Conservation (phyloP, 30 jellyfish, hydroid and myxozoan genomes). For the Aurelia sp. region DNA sequence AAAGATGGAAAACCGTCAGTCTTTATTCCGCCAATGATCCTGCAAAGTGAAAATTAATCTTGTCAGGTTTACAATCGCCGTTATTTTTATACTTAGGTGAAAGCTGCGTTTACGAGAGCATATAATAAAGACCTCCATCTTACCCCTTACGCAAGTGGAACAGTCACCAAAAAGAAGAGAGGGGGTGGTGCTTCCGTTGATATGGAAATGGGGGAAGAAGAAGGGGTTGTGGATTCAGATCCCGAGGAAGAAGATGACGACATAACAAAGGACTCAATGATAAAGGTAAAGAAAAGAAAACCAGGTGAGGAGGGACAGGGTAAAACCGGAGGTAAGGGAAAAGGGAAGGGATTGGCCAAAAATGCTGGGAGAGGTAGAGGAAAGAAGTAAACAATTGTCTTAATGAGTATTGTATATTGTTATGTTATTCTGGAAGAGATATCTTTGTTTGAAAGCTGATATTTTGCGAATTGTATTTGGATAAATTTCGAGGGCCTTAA, state of each 20-base stretch:
- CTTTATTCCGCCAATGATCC: too few relatives aligned
- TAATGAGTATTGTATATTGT: too few relatives aligned
- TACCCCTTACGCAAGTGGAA: constrained; percentile 80
- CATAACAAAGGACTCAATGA: constrained; percentile 77
- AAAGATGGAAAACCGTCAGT: too few relatives aligned
- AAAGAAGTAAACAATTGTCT: constrained; percentile 9
- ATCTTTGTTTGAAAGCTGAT: too few relatives aligned
- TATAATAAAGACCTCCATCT: constrained; percentile 88
- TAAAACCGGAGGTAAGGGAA: constrained; percentile 29
- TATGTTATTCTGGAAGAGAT: too few relatives aligned
- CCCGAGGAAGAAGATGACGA: constrained; percentile 71
- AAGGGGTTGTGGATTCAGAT: background rate
- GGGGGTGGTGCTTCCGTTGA: constrained; percentile 46
- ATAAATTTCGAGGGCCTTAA: too few relatives aligned
- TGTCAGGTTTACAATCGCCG: too few relatives aligned
- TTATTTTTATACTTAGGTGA: constrained; percentile 53
- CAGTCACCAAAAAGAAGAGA: constrained; percentile 71
- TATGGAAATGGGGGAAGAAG: constrained; percentile 47
- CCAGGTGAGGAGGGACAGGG: constrained; percentile 54
- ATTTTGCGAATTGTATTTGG: too few relatives aligned
- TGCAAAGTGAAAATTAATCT: too few relatives aligned
- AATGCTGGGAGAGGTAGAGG: constrained; percentile 57
- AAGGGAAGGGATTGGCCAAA: constrained; percentile 11
- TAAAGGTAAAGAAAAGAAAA: constrained; percentile 53
- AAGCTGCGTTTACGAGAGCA: constrained; percentile 94